Base-by-base conservation (phyloP, 1,140 invertebrate genomes). In the Tachypleus tridentatus region DNA sequence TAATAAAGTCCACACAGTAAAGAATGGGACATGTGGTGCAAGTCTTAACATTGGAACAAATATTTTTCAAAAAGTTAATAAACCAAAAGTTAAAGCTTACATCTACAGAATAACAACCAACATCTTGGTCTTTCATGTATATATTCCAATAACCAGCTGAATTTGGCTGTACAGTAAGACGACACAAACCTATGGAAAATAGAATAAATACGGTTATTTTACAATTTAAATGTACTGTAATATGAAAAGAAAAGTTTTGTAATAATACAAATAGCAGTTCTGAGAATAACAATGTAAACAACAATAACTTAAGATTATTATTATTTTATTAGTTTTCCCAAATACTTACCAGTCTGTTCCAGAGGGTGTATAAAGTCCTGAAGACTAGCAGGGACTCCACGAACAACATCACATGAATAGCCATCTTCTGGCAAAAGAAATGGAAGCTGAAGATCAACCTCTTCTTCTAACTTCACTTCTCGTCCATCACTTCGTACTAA, bases 341-440 rank as follows among this genome's bases (percentile, higher is more conserved):
- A 29, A 29, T 63, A 52, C 53, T 62, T 64, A 76, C 76, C 89
- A 58, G 87, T 86, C 58, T 86, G 84, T 74, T 92, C 88, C 47
- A 97, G 79, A 4, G 92, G 92, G 62, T 87, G 84, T 48, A 98
- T 78, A 75, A 97, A 97, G 75, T 98, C 94, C 1, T 89, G 86
- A 48, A 98, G 79, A 5, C 92, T 93, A n/a, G 87, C 86, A 47
- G 94, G 94, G 58, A 96, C 86, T 52, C 93, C 93, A 61, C 89
- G 81, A 58, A 95, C 91, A 56, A 97, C 90, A 79, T 98, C 95
- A 78, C 93, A 96, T 73, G 93, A 95, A 79, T 98, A 99, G 9
- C 96, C 96, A 80, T 99, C 96, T 74, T 97, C 93, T 0, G 97
- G 97, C 9, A 99, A 80, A 4, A 98, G 78, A 63, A 99, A 87